Evolutionary conservation across 1,140 invertebrate species (phyloP).

Genomic region (Drosophila rhopaloa): DNA sequence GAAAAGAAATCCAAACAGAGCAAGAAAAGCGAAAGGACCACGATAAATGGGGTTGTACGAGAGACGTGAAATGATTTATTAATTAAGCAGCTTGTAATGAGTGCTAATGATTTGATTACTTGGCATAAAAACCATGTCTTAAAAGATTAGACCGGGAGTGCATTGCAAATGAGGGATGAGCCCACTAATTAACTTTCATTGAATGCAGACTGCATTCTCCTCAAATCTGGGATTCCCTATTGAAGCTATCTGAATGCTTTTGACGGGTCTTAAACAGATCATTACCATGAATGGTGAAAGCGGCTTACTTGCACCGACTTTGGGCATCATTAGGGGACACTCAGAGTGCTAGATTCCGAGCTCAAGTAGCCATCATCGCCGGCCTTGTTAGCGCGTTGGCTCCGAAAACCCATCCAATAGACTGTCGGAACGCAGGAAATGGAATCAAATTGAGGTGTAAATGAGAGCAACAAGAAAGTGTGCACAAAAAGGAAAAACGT

Average conservation of each 20-base stretch:
- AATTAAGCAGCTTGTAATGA: conserved; percentile 74
- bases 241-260: conserved; percentile 6
- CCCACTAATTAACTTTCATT: conserved; percentile 51
- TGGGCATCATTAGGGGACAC: conserved; percentile 62
- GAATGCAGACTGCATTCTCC: not conserved
- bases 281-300: conserved; percentile 63
- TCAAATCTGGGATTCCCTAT: conserved; percentile 4
- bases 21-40: conserved; percentile 1
- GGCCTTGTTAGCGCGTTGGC: conserved; percentile 26
- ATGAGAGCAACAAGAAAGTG: conserved; percentile 70
- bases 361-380: conserved; percentile 54
- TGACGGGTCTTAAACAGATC: conserved; percentile 50
- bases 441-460: conserved; percentile 82
- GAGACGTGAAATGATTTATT: conserved; percentile 64
- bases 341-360: conserved; percentile 38
- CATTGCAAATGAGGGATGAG: conserved; percentile 45
- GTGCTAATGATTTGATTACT: conserved; percentile 77
- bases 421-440: conserved; percentile 60
- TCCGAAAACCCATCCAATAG: conserved; percentile 27
- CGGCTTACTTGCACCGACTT: conserved; percentile 28
- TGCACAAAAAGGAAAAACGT: conserved; percentile 44
- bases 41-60: conserved; percentile 10
- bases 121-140: conserved; percentile 48
- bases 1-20: conserved; percentile 21
- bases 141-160: conserved; percentile 13